These are phyloP conservation scores for Aphrophora alni DNA, from an alignment of 2,888 invertebrate genomes.

Conservation along the genomic window DNA sequence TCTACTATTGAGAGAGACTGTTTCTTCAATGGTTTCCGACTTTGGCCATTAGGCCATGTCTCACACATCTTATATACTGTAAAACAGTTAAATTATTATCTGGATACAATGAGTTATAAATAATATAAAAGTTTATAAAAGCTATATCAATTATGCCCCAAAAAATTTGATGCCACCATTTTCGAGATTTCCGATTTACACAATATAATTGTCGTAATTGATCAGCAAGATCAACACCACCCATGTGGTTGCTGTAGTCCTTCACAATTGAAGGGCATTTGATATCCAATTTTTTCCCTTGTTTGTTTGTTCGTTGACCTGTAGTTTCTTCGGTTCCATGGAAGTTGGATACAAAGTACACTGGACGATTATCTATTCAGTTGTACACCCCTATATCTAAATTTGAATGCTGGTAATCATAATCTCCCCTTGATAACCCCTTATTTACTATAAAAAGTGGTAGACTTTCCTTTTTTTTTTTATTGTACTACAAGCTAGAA, in stretches of 20 bases:
- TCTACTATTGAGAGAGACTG: neutral
- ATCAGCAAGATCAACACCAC: too few relatives aligned
- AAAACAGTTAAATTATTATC: too few relatives aligned
- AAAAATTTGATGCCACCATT: neutral
- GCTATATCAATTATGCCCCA: slow-evolving; percentile 52
- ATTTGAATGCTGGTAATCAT: too few relatives aligned
- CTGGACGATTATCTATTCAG: too few relatives aligned
- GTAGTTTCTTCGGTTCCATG: neutral
- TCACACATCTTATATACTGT: slow-evolving; percentile 48
- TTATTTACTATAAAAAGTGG: neutral
- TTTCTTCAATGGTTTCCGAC: too few relatives aligned
- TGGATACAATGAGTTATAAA: too few relatives aligned
- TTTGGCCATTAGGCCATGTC: slow-evolving; percentile 27
- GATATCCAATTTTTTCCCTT: neutral
- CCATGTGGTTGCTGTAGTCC: too few relatives aligned
- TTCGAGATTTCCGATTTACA: neutral
- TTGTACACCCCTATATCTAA: neutral
- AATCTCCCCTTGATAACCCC: too few relatives aligned
- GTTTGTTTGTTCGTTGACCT: neutral
- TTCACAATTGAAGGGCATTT: neutral
- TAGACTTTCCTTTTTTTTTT: neutral
- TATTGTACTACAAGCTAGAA: too few relatives aligned
- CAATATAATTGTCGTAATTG: too few relatives aligned
- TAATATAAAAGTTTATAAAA: slow-evolving; percentile 50
- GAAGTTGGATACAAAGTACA: too few relatives aligned